Evolutionary conservation across 2,888 invertebrate species (phyloP), one percentile per base, ranked within the genome.

Genomic region (Pterostichus madidus): DNA sequence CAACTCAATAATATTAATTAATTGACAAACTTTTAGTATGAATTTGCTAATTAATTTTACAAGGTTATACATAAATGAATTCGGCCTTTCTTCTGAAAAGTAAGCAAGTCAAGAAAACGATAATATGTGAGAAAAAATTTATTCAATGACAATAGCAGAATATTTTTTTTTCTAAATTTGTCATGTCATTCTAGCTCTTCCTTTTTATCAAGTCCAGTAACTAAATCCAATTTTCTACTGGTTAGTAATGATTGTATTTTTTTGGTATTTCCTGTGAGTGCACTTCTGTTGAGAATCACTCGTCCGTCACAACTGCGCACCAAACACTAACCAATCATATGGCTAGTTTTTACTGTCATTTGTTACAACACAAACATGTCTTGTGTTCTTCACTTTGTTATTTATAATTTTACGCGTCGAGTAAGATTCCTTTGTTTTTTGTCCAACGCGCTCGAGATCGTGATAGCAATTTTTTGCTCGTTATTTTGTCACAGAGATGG

Each of bases 391-490:
- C 56, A 17, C 13, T 52, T 0, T 52, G 56, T n/a, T 52, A 17
- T 56, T 56, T 56, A 56, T 56, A 56, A 56, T 56, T 56, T 17
- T 17, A 56, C 56, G 15, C 56, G 15, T 56, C 49, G 13, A 49
- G 15, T 56, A 8, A 17, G 56, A 17, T 56, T 56, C 56, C 13
- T 56, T 17, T 56, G 56, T n/a, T 56, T 56, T 56, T 56, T 56
- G 56, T 17, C 56, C 49, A 49, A 13, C 7, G 49, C 10, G 11
- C n/a, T 56, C 17, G 15, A 13, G 56, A 56, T 56, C 17, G 24
- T 17, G 24, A 56, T 56, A 56, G 56, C 8, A 56, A 56, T 56
- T 56, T 56, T 56, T 56, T 56, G 56, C 56, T 56, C 56, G 24
- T 56, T 56, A 56, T 10, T 17, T 56, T 56, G 56, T 56, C 17